Evolutionary conservation across 2,888 invertebrate genomes (phyloP).

Genomic region (Hyposoter didymator): DNA sequence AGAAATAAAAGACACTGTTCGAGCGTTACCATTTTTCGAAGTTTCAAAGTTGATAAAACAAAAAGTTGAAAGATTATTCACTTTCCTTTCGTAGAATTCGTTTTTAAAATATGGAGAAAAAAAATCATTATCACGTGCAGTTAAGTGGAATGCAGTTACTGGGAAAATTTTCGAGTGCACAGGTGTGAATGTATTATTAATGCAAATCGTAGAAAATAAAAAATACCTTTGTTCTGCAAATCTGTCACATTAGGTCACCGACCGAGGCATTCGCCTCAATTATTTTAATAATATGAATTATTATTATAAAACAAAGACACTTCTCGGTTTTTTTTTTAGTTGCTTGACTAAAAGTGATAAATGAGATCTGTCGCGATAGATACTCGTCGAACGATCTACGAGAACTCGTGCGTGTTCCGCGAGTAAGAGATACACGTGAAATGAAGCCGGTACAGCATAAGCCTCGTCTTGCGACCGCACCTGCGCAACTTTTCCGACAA

Average conservation of each 20-base stretch:
- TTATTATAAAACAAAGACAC: neutral
- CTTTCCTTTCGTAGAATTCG: neutral
- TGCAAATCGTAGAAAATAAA: neutral
- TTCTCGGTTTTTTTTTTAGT: neutral
- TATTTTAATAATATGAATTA: neutral
- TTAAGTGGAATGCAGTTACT: neutral
- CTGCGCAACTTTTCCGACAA: conserved; percentile 67
- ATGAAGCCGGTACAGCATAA: conserved; percentile 72
- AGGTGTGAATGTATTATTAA: neutral
- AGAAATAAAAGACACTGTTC: neutral
- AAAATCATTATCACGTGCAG: neutral
- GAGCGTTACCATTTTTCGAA: neutral
- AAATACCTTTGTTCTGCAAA: conserved; percentile 55
- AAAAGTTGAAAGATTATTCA: neutral
- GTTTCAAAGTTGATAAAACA: neutral
- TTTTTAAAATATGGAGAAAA: neutral
- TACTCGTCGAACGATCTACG: conserved; percentile 20
- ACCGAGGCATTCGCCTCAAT: conserved; percentile 71
- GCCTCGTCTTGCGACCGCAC: conserved; percentile 72
- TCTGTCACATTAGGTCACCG: conserved; percentile 65
- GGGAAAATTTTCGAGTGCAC: neutral
- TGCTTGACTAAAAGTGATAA: conserved; percentile 5
- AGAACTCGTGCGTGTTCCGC: conserved; percentile 67
- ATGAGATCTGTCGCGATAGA: conserved; percentile 31
- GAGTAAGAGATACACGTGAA: conserved; percentile 75